phyloP scores from a whole-genome alignment of 2,888 invertebrate genomes.

The Crossocerus cetratus region DNA sequence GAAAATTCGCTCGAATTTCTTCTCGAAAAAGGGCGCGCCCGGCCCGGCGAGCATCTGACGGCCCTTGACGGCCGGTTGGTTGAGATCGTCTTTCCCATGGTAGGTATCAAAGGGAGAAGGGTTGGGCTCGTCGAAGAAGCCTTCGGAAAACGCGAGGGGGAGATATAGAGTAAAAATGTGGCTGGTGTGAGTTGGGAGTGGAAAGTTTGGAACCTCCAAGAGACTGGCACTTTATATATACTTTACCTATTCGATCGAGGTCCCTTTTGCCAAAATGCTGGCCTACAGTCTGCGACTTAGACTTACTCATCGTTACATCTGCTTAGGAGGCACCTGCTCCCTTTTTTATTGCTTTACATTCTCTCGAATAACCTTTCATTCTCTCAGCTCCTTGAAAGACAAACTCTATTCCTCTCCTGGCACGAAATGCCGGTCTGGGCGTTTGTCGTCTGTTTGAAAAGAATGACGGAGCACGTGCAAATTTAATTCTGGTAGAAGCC shows the following conservation, averaged over 20 bases:
- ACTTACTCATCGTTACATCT: not conserved
- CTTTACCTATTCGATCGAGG: constrained; percentile 68
- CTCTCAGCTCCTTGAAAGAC: too few species aligned
- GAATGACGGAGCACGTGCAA: too few species aligned
- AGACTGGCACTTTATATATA: constrained; percentile 56
- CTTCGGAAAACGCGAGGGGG: constrained; percentile 48
- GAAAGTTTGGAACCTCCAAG: not conserved
- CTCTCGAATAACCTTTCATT: constrained; percentile 30
- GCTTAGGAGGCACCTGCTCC: constrained; percentile 1
- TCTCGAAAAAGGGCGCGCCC: constrained; percentile 76
- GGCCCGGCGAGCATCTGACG: constrained; percentile 56
- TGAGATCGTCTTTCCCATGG: constrained; percentile 27
- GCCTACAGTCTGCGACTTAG: constrained; percentile 9
- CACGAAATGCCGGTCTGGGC: too few species aligned
- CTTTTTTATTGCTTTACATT: not conserved
- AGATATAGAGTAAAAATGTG: not conserved
- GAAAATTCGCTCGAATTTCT: constrained; percentile 76
- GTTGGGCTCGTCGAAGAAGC: constrained; percentile 64
- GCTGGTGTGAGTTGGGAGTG: not conserved
- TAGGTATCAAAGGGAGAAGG: constrained; percentile 60
- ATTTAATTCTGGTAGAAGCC: too few species aligned
- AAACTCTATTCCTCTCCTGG: too few species aligned
- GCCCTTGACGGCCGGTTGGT: constrained; percentile 48
- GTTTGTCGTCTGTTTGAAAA: too few species aligned
- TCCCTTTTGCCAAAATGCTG: constrained; percentile 60